Base-by-base conservation (phyloP, 37 sponge, comb jelly and placozoan species). In the Haliclona indistincta region DNA sequence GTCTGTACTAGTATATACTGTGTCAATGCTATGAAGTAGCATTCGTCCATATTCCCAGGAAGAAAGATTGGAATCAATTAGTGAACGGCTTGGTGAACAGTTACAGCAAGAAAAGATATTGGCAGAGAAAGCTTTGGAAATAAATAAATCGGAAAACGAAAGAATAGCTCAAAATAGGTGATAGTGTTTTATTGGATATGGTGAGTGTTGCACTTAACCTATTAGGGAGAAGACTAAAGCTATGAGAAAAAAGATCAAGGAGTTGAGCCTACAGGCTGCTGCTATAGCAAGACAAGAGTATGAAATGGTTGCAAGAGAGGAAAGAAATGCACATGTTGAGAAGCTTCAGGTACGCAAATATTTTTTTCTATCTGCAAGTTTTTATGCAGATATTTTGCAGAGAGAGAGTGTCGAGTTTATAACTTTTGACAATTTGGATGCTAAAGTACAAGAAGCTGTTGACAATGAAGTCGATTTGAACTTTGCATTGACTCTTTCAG, bases 351-450 rank as follows among this genome's bases (percentile, higher is more conserved):
- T 29, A 11, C 32, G 15, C 25, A 26, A 20, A 11, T 61, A 61
- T 13, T 61, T 61, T 66, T 38, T 37, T 15, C 34, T 11, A 39
- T 35, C 7, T 35, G 26, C 37, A 38, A 38, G 32, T 10, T 15
- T 66, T 40, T 66, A 66, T 3, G 22, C 37, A 35, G 22, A 10
- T 38, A 15, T 84, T 17, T 43, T 79, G 25, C 41, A 88, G 89
- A 51, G 54, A 36, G 38, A 64, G 29, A 83, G 80, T 26, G 42
- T 61, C 0, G 63, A 52, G 0, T 89, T 80, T 38, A 66, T 90
- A n/a, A 85, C 87, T 0, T 29, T 65, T 33, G 82, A 90, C 33
- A 90, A 80, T 40, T 49, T 90, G 51, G 91, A 90, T 28, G 62
- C 70, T 37, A 80, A 75, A 41, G 81, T 90, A 65, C 19, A 70